These are phyloP conservation scores for Empidonax alnorum DNA, from an alignment of 2,113 vertebrate species.

Conservation along the genomic window DNA sequence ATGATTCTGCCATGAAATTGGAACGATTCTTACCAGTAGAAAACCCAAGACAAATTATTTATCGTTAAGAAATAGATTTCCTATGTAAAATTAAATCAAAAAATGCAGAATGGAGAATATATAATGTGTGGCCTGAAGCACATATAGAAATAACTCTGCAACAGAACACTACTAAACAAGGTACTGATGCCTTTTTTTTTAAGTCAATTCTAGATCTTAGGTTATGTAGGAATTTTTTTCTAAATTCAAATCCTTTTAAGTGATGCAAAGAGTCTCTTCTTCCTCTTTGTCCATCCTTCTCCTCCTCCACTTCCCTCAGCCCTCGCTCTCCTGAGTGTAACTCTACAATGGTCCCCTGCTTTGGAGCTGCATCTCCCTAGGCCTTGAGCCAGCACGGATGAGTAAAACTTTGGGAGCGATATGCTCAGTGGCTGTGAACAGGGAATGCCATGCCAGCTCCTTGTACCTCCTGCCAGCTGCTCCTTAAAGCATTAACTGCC, in stretches of 20 bases:
- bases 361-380: background rate
- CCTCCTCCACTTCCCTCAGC: background rate
- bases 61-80: background rate
- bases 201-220: background rate
- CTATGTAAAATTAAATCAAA: background rate
- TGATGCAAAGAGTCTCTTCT: background rate
- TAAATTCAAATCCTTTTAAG: background rate
- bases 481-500: background rate
- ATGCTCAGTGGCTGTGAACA: slow-evolving; percentile 22
- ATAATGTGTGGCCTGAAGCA: background rate
- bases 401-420: slow-evolving; percentile 10
- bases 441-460: background rate
- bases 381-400: slow-evolving; percentile 19
- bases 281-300: background rate
- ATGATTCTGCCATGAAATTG: background rate
- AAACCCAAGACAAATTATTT: background rate
- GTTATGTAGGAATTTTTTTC: background rate
- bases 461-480: slow-evolving; percentile 34
- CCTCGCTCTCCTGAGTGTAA: background rate
- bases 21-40: background rate
- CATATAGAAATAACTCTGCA: background rate
- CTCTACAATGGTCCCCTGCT: background rate
- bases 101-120: background rate
- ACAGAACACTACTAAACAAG: background rate
- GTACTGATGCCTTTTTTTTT: background rate